Base-by-base conservation (phyloP, 2,888 invertebrate species). In the Byasa hedistus region DNA sequence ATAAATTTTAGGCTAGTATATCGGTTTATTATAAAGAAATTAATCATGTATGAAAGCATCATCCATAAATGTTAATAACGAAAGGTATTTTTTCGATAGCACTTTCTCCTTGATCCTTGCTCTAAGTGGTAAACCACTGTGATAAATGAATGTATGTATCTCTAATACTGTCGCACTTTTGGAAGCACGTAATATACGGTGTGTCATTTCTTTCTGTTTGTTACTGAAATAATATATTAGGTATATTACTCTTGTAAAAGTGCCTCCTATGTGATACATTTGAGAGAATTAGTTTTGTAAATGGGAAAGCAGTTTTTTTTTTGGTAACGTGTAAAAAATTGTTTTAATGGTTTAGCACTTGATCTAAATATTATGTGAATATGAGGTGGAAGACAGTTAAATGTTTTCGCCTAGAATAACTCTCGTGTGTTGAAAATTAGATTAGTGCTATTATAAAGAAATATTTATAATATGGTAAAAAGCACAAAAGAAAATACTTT, bases 81-180 rank as follows among this genome's bases (percentile, higher is more conserved):
- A 32, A 62, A 48, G 54, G 23, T 17, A 55, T 65, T 55, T 23
- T 65, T 63, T 36, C 58, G 48, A 63, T 63, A 63, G 10, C 48
- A 55, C n/a, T 66, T 51, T 66, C 59, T 59, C 66, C 66, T 66
- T 54, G 36, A 59, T 27, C 61, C 36, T 32, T 23, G 39, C 54
- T 44, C 58, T 63, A 63, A 66, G 66, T 66, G 63, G 62, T 66
- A 66, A 61, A 66, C 66, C 66, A 48, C 55, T n/a, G 44, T 66
- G 66, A 66, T 66, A 66, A 66, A 66, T 66, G 58, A 61, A 23
- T 23, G 56, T 55, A 36, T 52, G 24, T 64, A 54, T 55, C 44
- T 23, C 55, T 48, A 66, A 62, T 58, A 62, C 52, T 63, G 62
- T 63, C 58, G 22, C 51, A 39, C 56, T 60, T 60, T 60, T 36